These are phyloP conservation scores for Calameuta idolon DNA, from an alignment of 2,888 invertebrate genomes.

Conservation along the genomic window DNA sequence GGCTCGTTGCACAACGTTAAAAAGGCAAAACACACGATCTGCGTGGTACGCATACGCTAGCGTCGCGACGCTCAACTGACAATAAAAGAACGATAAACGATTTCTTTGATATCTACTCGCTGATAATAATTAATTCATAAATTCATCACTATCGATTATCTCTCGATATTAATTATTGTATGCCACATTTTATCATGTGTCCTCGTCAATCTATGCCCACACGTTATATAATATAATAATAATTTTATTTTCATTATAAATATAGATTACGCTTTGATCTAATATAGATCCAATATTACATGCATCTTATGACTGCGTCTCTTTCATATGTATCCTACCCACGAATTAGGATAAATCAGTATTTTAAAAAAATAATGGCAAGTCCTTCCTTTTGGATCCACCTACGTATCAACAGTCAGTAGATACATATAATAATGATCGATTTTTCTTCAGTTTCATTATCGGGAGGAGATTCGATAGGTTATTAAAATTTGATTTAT, in stretches of 20 bases:
- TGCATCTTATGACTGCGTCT: not conserved
- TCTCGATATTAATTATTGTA: not conserved
- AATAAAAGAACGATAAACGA: not conserved
- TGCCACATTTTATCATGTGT: not conserved
- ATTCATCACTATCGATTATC: not conserved
- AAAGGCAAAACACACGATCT: not conserved
- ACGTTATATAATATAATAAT: not conserved
- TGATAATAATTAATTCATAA: not conserved
- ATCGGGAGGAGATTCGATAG: not conserved
- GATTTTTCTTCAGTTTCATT: not conserved
- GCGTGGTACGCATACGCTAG: not conserved
- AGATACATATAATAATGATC: not conserved
- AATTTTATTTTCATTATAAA: not conserved
- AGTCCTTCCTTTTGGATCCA: not conserved
- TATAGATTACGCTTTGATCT: not conserved
- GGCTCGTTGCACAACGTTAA: not conserved
- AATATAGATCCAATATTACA: not conserved
- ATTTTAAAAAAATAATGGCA: not conserved
- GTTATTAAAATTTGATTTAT: not conserved
- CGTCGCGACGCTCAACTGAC: not conserved
- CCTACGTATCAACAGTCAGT: not conserved
- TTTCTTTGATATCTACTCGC: not conserved
- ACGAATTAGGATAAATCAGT: not conserved
- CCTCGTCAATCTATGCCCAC: not conserved
- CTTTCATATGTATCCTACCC: not conserved